Conservation (phyloP, 1,140 invertebrate species). For the Caenorhabditis inopinata region DNA sequence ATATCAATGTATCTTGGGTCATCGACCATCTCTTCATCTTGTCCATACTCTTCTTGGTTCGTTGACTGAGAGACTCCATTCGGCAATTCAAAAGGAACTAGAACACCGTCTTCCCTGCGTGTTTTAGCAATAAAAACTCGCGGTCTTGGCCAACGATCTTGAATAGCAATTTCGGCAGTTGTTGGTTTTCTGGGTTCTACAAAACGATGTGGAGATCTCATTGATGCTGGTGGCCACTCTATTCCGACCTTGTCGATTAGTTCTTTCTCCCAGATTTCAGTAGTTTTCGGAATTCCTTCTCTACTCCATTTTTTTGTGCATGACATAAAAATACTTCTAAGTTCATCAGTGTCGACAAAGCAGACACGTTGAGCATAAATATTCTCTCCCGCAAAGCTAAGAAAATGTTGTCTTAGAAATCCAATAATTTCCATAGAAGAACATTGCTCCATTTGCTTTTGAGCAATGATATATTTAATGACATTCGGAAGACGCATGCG, state of each 20-base stretch:
- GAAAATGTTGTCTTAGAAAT: conserved; percentile 1
- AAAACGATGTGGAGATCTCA: not conserved
- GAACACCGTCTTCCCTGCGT: not conserved
- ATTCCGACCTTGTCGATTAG: conserved; percentile 37
- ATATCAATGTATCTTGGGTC: not conserved
- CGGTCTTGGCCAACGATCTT: conserved; percentile 37
- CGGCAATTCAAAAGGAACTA: not conserved
- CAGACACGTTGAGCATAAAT: conserved; percentile 40
- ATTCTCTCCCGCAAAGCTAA: not conserved
- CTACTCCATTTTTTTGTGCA: conserved; percentile 18
- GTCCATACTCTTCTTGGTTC: not conserved
- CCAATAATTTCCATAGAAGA: conserved; percentile 18
- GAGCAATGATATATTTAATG: conserved; percentile 31
- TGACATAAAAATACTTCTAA: not conserved
- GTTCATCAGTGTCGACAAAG: conserved; percentile 31
- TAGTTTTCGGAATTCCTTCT: not conserved
- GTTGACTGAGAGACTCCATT: not conserved
- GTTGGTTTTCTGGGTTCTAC: not conserved
- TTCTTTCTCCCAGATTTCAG: conserved; percentile 43
- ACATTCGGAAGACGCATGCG: conserved; percentile 40
- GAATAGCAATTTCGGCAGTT: conserved; percentile 22
- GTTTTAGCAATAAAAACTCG: conserved; percentile 29
- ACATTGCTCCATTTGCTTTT: conserved; percentile 21
- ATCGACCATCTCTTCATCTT: not conserved
- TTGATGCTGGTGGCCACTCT: not conserved